phyloP scores from a whole-genome alignment of 2,113 vertebrate species.

The Antigone vipio region DNA sequence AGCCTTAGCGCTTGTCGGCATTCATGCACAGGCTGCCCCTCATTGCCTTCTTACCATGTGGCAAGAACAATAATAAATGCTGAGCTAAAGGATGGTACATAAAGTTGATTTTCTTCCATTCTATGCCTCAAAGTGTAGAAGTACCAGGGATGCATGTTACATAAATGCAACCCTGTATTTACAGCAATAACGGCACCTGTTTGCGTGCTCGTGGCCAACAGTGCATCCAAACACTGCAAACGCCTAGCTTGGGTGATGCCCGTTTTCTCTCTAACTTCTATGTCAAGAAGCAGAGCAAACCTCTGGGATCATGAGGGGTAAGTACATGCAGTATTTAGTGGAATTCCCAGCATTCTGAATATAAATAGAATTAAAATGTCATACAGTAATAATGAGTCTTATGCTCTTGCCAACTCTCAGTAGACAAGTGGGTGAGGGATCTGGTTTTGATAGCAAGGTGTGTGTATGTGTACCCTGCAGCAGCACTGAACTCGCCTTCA shows the following conservation, averaged over 20 bases:
- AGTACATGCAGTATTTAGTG: not conserved
- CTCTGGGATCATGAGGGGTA: not conserved
- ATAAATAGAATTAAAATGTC: not conserved
- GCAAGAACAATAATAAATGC: not conserved
- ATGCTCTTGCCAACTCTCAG: not conserved
- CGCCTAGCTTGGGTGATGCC: not conserved
- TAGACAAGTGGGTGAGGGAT: not conserved
- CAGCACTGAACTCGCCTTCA: not conserved
- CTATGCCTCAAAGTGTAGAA: not conserved
- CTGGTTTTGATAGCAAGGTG: not conserved
- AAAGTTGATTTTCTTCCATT: not conserved
- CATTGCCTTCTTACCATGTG: not conserved
- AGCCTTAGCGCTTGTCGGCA: not conserved
- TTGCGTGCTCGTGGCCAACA: not conserved
- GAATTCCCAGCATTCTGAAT: not conserved
- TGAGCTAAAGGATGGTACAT: not conserved
- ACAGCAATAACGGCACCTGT: not conserved
- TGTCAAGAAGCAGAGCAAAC: not conserved
- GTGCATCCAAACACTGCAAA: not conserved
- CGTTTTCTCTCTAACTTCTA: not conserved
- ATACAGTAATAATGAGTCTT: not conserved
- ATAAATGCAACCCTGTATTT: not conserved
- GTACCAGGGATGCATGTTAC: not conserved
- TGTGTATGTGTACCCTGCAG: not conserved
- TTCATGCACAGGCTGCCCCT: not conserved